Evolutionary conservation across 2,888 invertebrate species (phyloP).

Genomic region (Callinectes sapidus): DNA sequence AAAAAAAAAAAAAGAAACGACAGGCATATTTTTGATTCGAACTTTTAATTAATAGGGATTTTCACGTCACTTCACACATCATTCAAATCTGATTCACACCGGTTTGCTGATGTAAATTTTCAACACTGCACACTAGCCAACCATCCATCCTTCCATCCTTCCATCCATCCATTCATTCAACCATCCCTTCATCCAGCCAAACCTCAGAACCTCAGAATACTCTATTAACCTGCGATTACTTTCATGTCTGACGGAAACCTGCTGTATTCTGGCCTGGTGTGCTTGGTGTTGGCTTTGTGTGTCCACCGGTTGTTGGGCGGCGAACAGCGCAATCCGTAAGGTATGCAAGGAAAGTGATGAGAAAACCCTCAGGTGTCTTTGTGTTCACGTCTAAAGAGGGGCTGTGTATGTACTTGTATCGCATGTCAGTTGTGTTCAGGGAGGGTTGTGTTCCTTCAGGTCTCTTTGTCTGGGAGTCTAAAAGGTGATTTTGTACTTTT

Average conservation of each 20-base stretch:
- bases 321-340: neutral
- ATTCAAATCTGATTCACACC: neutral
- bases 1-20: neutral
- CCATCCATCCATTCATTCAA: no score
- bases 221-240: neutral
- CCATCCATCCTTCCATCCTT: no score
- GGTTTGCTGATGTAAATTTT: neutral
- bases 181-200: no score
- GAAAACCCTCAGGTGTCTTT: neutral
- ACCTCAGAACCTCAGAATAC: neutral
- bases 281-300: neutral
- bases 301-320: neutral
- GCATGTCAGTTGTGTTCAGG: no score
- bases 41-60: neutral
- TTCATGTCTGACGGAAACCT: constrained; percentile 1
- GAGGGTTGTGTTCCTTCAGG: no score
- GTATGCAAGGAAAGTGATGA: neutral
- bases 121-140: neutral
- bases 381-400: no score
- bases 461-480: no score
- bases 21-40: neutral
- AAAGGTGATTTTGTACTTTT: no score
- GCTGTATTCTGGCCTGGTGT: neutral
- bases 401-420: no score
- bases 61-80: neutral